phyloP scores from a whole-genome alignment of 64 coral and sea anemone genomes.

The Montipora cactus region DNA sequence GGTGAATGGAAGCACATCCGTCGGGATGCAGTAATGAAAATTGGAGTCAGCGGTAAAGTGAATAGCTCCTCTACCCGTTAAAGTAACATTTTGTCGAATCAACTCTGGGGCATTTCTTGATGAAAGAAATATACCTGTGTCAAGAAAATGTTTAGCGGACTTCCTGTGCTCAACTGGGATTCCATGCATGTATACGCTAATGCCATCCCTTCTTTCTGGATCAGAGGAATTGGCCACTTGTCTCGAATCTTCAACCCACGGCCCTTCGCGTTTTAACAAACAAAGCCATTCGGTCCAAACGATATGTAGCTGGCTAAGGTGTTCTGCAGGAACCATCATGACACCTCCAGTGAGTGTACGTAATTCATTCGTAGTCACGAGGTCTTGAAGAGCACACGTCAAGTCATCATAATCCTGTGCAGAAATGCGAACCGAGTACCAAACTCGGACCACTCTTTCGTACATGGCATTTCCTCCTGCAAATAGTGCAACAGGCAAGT shows the following conservation, averaged over 20 bases:
- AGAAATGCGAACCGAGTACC: no score
- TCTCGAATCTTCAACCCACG: neutral
- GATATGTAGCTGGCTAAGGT: neutral
- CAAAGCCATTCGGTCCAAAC: constrained; percentile 52
- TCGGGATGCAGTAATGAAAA: constrained; percentile 20
- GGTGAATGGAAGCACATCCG: constrained; percentile 54
- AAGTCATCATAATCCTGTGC: no score
- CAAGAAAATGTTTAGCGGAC: no score
- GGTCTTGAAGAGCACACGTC: no score
- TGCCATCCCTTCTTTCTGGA: neutral
- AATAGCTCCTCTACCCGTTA: no score
- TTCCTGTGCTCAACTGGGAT: neutral
- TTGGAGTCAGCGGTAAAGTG: neutral
- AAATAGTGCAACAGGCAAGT: neutral
- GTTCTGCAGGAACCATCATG: no score
- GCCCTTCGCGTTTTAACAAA: neutral
- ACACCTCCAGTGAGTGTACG: neutral
- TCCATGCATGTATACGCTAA: neutral
- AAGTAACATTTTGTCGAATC: no score
- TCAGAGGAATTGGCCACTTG: neutral
- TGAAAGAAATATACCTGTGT: no score
- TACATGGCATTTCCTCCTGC: constrained; percentile 35
- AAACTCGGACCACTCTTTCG: no score
- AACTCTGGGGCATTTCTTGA: no score
- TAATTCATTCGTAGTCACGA: neutral